Evolutionary conservation across 2,797 vertebrate genomes (phyloP), one percentile per base, ranked within the genome.

Genomic region (Balearica regulorum): DNA sequence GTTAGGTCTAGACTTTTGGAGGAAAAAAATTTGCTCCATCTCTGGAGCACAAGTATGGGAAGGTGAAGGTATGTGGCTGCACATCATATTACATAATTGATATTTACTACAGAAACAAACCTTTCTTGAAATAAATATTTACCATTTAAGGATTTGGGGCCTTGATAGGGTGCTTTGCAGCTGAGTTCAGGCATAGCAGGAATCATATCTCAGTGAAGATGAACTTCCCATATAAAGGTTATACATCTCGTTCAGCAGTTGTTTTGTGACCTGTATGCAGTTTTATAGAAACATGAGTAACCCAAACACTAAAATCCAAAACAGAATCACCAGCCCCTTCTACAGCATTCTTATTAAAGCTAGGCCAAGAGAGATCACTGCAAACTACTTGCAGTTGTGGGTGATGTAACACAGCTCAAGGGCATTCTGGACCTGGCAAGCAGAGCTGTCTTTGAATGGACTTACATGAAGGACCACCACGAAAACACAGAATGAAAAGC

Each of bases 301-400:
- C 95, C 94, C 89, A 96, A 96, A 97, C 92, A 94, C 15, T 83
- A 76, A 97, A 97, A 97, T 97, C 79, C 80, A 86, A 97, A 96
- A 12, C 96, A 97, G 97, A 96, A 94, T 95, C 60, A 66, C 48
- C 84, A 84, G 28, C 16, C 68, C 17, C 37, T 94, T 90, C 73
- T 83, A 64, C 79, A 93, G 13, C 26, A 49, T 83, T 97, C 55
- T 68, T 93, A 93, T 86, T 96, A 90, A 94, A 96, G 85, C 2
- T 91, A 86, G 94, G 96, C 95, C 92, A 96, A 93, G 73, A 95
- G 75, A 85, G 93, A 96, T 94, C 88, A 73, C 78, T 77, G 87
- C 90, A 97, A 97, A 96, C 93, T 65, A 87, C 85, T 94, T 95
- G 93, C 97, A 97, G 95, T 97, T 96, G 92, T 81, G 90, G n/a